phyloP scores from a whole-genome alignment of 2,888 invertebrate species.

The Phragmatobia fuliginosa region DNA sequence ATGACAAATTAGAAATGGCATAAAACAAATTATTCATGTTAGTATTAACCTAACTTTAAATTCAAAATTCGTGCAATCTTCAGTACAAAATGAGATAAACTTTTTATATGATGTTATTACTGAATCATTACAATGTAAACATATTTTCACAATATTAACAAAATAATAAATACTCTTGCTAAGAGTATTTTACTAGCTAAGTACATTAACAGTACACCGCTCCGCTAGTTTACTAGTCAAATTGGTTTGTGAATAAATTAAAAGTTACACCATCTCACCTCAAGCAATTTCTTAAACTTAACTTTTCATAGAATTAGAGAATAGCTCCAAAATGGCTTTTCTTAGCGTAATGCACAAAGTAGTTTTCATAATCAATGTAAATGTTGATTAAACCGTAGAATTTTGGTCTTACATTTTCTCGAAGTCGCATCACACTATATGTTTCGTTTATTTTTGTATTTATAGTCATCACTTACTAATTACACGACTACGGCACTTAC shows the following conservation, averaged over 20 bases:
- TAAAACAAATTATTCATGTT: too few species aligned
- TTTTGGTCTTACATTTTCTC: neutral
- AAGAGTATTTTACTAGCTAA: conserved; percentile 21
- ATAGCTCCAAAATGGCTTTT: conserved; percentile 57
- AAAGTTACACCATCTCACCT: conserved; percentile 56
- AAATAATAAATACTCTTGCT: conserved; percentile 3
- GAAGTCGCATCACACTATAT: neutral
- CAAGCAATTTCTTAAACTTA: conserved; percentile 69
- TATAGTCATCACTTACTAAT: neutral
- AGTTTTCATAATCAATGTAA: conserved; percentile 17
- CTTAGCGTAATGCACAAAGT: conserved; percentile 43
- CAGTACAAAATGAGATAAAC: neutral
- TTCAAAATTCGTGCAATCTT: neutral
- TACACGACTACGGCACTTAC: too few species aligned
- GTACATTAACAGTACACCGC: conserved; percentile 32
- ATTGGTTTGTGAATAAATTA: conserved; percentile 76
- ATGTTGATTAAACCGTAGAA: conserved; percentile 11
- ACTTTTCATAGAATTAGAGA: conserved; percentile 70
- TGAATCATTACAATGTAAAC: neutral
- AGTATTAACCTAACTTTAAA: too few species aligned
- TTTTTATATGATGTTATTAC: neutral
- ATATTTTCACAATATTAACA: neutral
- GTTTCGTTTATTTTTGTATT: neutral
- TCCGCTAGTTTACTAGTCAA: conserved; percentile 68
- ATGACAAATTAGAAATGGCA: too few species aligned